These are phyloP conservation scores for Leucoraja erinaceus DNA, from an alignment of 2,113 vertebrate genomes.

Conservation along the genomic window DNA sequence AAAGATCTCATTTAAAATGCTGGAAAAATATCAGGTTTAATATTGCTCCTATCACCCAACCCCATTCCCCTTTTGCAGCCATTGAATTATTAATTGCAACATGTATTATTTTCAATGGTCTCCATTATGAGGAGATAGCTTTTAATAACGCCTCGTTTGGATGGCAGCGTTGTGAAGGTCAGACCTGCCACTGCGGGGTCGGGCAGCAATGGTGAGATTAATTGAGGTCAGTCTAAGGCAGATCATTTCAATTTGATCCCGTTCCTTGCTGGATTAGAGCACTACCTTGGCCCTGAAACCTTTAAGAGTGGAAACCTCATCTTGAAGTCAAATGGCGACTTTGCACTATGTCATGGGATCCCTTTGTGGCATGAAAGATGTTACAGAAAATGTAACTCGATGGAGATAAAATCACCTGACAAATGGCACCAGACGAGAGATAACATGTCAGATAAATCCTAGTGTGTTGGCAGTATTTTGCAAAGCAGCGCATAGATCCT, in stretches of 20 bases:
- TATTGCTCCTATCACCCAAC: not conserved
- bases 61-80: not conserved
- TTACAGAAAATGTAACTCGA: not conserved
- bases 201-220: not conserved
- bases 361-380: not conserved
- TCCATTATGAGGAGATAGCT: not conserved
- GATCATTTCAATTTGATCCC: not conserved
- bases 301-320: not conserved
- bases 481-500: not conserved
- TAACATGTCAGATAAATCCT: not conserved
- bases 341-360: not conserved
- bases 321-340: not conserved
- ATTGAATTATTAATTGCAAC: not conserved
- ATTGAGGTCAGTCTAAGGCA: constrained; percentile 12
- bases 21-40: too few species aligned
- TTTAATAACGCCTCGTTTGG: not conserved
- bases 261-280: not conserved
- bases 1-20: too few species aligned
- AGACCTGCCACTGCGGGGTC: not conserved
- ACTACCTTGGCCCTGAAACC: not conserved
- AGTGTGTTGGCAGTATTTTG: not conserved
- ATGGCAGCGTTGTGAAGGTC: not conserved
- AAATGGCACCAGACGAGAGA: not conserved
- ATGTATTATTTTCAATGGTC: not conserved
- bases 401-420: not conserved